Base-by-base conservation (phyloP, 2,888 invertebrate genomes). In the Caenorhabditis macrosperma region DNA sequence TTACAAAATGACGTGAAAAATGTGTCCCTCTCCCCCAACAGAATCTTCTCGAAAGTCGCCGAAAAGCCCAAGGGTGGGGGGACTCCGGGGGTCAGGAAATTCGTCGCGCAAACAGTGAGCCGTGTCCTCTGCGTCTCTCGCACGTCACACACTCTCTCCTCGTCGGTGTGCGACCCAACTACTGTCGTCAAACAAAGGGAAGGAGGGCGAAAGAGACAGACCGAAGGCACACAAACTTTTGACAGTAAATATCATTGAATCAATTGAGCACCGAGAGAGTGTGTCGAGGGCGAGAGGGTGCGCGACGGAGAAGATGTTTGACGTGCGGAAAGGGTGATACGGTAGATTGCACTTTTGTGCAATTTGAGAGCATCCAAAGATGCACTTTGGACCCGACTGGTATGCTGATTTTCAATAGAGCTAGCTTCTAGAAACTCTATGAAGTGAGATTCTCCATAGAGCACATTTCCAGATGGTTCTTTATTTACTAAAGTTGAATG, bases 331-430 rank as follows among this genome's bases (percentile, higher is more conserved):
- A n/a, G 15, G 15, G 46, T 6, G 24, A 20, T 46, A 61, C 55
- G 12, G 55, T 26, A 30, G 55, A 55, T 57, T 48, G 59, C 33
- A 68, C 68, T 35, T 68, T 68, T 59, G 59, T 26, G 33, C 28
- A 33, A 33, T 33, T 33, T 33, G 33, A 33, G 33, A 33, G 9
- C 9, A 9, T n/a, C 33, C 5, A 33, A 33, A 33, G 33, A 9
- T 33, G 33, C 33, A 33, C 33, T 33, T 33, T 33, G 9, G 33
- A 7, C 9, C 33, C n/a, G n/a, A n/a, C n/a, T n/a, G n/a, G n/a
- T n/a, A 5, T 7, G 33, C 33, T 33, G 33, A 33, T 33, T 33
- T 9, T 33, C 22, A 22, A 20, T 28, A 28, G 26, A 64, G 26
- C 35, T n/a, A n/a, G n/a, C n/a, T n/a, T n/a, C n/a, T n/a, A 44